Evolutionary conservation across 1,140 invertebrate genomes (phyloP), one percentile per base, ranked within the genome.

Genomic region (Saccostrea echinata): DNA sequence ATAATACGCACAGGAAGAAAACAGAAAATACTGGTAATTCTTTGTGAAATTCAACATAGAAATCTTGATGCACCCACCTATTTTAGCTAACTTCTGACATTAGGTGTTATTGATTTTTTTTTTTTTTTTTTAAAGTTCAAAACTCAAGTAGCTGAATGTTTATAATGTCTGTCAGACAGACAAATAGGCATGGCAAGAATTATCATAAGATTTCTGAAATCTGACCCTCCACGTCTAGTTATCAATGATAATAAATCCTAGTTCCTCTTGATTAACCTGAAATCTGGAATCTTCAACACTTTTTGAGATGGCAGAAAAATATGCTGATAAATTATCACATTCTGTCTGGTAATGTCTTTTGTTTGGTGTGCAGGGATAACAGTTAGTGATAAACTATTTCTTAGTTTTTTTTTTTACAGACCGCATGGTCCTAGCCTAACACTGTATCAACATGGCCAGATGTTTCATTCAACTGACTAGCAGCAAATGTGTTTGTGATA

Each of bases 161-260:
- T 21, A 57, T 21, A 16, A 61, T 61, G 43, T 43, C 4, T 61
- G 55, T 61, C 55, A 61, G 55, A 61, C 18, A 61, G 55, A 21
- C 55, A 61, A 61, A 61, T 61, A 61, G 43, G 43, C 43, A 43
- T 43, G 43, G 43, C 55, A 21, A 61, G 6, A 21, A 61, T 61
- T 61, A 61, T 21, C 30, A 9, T 13, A 30, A 76, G 27, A 76
- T 30, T 24, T 76, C 68, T 76, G 27, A 18, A 76, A 33, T 76
- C 68, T 76, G 68, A 76, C 68, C 68, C 27, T 76, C 16, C 27
- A 68, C 64, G 27, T 76, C 27, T 27, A 76, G 30, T 35, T 76
- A 76, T 76, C 68, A 76, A 76, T 30, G 68, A 76, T 33, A 76
- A 76, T 76, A 76, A 76, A 76, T 76, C 30, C 27, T 16, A 76